Conservation (phyloP, 1,140 invertebrate species). For the Procambarus virginalis region DNA sequence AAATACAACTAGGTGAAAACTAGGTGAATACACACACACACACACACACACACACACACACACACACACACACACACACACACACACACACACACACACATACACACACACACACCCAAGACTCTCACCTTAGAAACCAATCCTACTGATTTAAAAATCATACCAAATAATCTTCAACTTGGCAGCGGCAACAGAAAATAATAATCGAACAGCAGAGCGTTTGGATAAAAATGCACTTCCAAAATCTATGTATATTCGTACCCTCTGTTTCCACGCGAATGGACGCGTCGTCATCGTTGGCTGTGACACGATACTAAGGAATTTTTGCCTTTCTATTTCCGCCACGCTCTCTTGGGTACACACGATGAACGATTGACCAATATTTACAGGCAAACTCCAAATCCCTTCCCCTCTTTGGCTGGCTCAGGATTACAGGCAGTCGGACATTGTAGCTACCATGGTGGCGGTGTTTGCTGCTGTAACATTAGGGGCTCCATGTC, state of each 20-base stretch:
- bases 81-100: no score
- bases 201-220: no score
- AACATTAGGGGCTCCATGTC: constrained; percentile 63
- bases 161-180: no score
- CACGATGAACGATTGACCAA: constrained; percentile 55
- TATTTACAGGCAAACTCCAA: constrained; percentile 55
- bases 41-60: no score
- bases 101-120: no score
- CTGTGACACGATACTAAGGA: constrained; percentile 28
- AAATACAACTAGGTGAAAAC: no score
- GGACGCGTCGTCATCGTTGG: not conserved
- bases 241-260: not conserved
- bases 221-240: no score
- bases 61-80: no score
- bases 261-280: not conserved
- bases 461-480: constrained; percentile 50
- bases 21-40: no score
- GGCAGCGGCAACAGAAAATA: no score
- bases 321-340: constrained; percentile 37
- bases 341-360: constrained; percentile 32
- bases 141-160: no score
- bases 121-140: no score
- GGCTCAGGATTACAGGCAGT: constrained; percentile 39
- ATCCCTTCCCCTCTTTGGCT: constrained; percentile 27
- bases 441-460: constrained; percentile 47